These are phyloP conservation scores for Copsychus sechellarum DNA, from an alignment of 2,113 vertebrate species.

Conservation along the genomic window DNA sequence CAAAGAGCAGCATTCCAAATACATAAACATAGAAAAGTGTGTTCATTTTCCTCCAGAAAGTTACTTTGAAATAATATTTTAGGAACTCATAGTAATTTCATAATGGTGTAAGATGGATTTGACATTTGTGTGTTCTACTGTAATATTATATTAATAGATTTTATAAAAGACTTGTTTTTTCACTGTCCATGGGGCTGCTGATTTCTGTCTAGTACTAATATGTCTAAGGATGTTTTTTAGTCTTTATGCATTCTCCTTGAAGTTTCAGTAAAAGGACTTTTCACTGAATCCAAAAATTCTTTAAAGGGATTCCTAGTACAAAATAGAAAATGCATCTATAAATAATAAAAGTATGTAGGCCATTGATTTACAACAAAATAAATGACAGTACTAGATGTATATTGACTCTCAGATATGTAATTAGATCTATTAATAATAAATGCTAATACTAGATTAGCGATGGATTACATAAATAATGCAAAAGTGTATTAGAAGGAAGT, in stretches of 20 bases:
- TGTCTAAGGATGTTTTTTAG: neutral
- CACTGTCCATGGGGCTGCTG: rapidly evolving
- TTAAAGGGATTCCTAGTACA: neutral
- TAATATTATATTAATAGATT: neutral
- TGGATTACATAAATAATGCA: slow-evolving; percentile 59
- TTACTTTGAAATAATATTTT: neutral
- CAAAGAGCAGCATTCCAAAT: neutral
- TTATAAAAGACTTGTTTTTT: neutral
- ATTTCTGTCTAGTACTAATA: neutral
- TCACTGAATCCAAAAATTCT: neutral
- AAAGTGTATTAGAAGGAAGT: neutral
- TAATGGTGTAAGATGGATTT: neutral
- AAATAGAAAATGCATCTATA: slow-evolving; percentile 41
- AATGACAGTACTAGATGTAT: slow-evolving; percentile 29
- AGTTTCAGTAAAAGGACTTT: neutral
- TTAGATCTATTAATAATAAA: slow-evolving; percentile 53
- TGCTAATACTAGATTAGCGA: slow-evolving; percentile 41
- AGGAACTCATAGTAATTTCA: neutral
- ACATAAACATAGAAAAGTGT: neutral
- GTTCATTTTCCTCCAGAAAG: neutral
- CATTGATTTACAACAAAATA: slow-evolving; percentile 57
- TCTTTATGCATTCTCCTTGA: neutral
- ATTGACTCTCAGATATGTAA: slow-evolving; percentile 48
- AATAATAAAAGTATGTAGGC: slow-evolving; percentile 33
- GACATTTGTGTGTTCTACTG: neutral